Conservation (phyloP, 2,888 invertebrate species). For the Tetranychus piercei region DNA sequence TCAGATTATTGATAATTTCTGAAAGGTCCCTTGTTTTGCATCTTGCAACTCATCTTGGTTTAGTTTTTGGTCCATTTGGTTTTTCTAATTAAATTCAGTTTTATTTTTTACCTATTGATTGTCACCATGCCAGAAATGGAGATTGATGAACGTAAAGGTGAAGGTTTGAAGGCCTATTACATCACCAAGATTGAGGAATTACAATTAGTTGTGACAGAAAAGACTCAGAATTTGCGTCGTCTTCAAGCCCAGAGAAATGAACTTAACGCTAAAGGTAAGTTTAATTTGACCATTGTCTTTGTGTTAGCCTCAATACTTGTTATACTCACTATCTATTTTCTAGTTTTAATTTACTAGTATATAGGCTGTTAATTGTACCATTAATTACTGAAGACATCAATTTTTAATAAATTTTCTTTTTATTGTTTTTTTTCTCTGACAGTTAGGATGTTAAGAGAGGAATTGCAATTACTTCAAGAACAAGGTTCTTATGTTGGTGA, state of each 20-base stretch:
- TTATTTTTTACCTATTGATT: not conserved
- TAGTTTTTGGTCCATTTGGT: not conserved
- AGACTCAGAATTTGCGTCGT: slow-evolving; percentile 85
- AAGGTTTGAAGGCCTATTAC: slow-evolving; percentile 86
- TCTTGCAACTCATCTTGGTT: not conserved
- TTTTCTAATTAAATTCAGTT: not conserved
- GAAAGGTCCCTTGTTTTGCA: no score
- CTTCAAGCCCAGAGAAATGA: slow-evolving; percentile 96
- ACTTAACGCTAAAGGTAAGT: slow-evolving; percentile 79
- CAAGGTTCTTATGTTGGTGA: slow-evolving; percentile 99
- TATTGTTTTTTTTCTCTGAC: slow-evolving; percentile 15
- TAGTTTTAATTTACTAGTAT: no score
- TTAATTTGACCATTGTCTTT: not conserved
- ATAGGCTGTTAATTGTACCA: not conserved
- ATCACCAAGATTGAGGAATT: slow-evolving; percentile 94
- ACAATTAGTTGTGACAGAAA: slow-evolving; percentile 81
- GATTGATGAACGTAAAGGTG: slow-evolving; percentile 39
- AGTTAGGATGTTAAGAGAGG: slow-evolving; percentile 93
- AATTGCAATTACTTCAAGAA: slow-evolving; percentile 77
- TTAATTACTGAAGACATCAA: no score
- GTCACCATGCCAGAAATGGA: slow-evolving; percentile 3
- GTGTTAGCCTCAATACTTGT: not conserved
- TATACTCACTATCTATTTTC: not conserved
- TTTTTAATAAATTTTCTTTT: not conserved
- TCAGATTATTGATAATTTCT: no score